Conservation (phyloP, 1,140 invertebrate genomes). For the Nylanderia fulva region DNA sequence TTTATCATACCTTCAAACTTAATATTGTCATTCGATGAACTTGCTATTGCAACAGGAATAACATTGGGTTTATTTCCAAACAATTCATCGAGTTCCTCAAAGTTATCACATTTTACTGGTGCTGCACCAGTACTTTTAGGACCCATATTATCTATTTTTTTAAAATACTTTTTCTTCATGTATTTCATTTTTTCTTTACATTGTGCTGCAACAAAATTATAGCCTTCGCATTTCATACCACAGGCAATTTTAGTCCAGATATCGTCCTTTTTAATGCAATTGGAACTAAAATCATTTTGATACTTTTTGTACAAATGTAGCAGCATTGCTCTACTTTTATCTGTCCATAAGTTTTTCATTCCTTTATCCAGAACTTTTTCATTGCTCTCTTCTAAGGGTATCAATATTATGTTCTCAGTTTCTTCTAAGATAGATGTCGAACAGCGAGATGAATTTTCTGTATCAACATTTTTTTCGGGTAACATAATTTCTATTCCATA, state of each 20-base stretch:
- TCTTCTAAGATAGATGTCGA: background rate
- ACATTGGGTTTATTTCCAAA: background rate
- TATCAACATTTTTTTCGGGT: background rate
- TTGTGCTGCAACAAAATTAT: background rate
- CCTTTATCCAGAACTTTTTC: background rate
- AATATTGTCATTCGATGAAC: background rate
- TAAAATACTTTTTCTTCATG: background rate
- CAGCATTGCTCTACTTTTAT: slow-evolving; percentile 4
- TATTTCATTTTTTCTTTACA: slow-evolving; percentile 10
- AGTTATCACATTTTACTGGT: background rate
- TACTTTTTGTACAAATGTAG: slow-evolving; percentile 2
- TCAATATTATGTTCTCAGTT: background rate
- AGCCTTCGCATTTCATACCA: background rate
- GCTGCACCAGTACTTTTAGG: background rate
- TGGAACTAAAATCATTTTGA: background rate
- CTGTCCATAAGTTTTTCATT: background rate
- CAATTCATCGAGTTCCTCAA: background rate
- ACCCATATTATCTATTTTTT: background rate
- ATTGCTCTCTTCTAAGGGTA: background rate
- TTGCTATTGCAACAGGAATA: background rate
- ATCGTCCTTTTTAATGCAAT: background rate
- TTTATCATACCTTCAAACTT: background rate
- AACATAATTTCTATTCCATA: background rate
- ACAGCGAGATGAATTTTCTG: background rate
- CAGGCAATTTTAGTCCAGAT: background rate